Evolutionary conservation across 2,797 vertebrate species (phyloP).

Genomic region (Mormyrus hasselquistii): DNA sequence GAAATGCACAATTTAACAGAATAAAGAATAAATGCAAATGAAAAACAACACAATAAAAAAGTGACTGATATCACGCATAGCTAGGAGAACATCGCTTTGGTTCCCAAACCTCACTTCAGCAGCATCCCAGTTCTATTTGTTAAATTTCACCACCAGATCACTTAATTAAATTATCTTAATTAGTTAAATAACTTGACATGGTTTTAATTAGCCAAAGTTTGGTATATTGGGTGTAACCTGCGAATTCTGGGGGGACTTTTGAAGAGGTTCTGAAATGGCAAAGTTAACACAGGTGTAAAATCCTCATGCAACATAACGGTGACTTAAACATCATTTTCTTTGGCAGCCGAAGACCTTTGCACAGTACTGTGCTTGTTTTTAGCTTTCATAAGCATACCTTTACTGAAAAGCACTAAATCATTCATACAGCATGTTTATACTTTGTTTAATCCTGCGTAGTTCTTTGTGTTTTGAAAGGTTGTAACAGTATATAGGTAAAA

Average conservation of each 20-base stretch:
- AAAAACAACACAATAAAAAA: not conserved
- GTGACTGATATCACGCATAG: not conserved
- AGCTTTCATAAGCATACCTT: not conserved
- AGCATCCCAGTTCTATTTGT: not conserved
- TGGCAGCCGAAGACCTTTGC: not conserved
- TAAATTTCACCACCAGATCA: not conserved
- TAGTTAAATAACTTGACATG: not conserved
- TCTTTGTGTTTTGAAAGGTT: not conserved
- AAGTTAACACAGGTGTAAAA: not conserved
- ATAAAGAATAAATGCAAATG: not conserved
- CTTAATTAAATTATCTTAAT: not conserved
- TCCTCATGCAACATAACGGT: not conserved
- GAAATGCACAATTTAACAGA: not conserved
- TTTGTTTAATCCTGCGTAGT: not conserved
- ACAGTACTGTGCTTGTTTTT: not conserved
- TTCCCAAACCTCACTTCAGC: not conserved
- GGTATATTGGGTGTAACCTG: not conserved
- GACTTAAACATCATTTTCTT: not conserved
- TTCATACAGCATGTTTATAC: not conserved
- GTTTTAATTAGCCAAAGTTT: not conserved
- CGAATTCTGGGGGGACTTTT: not conserved
- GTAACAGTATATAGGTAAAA: not conserved
- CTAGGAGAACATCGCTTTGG: not conserved
- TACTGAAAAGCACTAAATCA: not conserved
- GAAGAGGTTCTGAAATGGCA: not conserved